Percentiles rank a stretch among this genome's conserved stretches.
Conservation (phyloP, 2,888 invertebrate species). For the Capitulum mitella region DNA sequence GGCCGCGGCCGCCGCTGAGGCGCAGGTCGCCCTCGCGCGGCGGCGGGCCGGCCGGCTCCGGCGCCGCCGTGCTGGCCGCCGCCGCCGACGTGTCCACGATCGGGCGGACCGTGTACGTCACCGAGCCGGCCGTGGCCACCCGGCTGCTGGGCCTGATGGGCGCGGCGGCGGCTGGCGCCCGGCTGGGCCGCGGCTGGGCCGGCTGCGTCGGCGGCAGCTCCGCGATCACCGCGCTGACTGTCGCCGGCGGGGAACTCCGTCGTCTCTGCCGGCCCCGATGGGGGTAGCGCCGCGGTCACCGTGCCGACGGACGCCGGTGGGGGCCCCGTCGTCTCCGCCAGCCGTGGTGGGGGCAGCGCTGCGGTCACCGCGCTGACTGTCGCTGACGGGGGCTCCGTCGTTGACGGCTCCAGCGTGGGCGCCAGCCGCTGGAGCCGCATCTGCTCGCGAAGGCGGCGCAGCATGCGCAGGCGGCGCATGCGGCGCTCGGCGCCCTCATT, state of each 20-base stretch:
- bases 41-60: too few relatives aligned
- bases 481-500: background rate
- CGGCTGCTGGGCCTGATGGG: background rate
- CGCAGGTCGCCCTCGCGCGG: background rate
- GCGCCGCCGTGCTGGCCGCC: too few relatives aligned
- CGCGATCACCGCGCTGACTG: background rate
- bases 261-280: background rate
- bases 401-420: constrained; percentile 23
- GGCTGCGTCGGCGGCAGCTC: constrained; percentile 29
- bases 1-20: background rate
- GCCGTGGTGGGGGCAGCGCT: too few relatives aligned
- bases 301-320: background rate
- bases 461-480: background rate
- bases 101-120: background rate
- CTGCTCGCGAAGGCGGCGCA: background rate
- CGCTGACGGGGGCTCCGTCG: background rate
- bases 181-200: constrained; percentile 25
- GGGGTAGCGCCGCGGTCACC: background rate
- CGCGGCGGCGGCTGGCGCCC: constrained; percentile 2
- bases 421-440: background rate
- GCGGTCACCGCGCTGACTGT: background rate
- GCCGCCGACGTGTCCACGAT: background rate
- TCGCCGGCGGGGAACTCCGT: too few relatives aligned
- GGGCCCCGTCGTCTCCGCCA: background rate
- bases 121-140: background rate